These are phyloP conservation scores for Arenicola marina DNA, from an alignment of 2,888 invertebrate species.

Conservation along the genomic window DNA sequence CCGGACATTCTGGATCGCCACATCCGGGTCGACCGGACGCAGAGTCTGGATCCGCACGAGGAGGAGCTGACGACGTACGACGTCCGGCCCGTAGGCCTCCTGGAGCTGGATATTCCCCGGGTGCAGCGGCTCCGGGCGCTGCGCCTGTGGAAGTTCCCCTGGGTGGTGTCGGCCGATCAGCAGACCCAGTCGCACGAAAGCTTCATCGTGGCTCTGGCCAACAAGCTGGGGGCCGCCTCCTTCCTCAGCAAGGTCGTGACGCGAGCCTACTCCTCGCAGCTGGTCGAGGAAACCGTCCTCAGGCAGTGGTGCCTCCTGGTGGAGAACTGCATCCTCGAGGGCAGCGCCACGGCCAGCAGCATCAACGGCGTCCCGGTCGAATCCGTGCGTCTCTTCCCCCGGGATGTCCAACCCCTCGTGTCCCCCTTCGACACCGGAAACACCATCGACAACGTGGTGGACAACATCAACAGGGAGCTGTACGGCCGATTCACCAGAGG, in stretches of 20 bases:
- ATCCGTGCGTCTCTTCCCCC: conserved; percentile 30
- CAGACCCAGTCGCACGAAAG: conserved; percentile 33
- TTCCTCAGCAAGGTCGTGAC: conserved; percentile 33
- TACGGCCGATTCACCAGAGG: conserved; percentile 35
- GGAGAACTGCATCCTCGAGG: conserved; percentile 37
- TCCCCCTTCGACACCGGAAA: conserved; percentile 30
- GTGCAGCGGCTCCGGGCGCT: conserved; percentile 23
- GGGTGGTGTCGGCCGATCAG: conserved; percentile 37
- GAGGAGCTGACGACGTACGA: conserved; percentile 37
- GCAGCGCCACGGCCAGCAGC: conserved; percentile 27
- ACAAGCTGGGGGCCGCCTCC: conserved; percentile 34
- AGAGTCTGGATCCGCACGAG: conserved; percentile 26
- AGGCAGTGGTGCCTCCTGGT: conserved; percentile 35
- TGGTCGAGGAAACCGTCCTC: conserved; percentile 29
- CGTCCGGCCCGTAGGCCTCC: conserved; percentile 36
- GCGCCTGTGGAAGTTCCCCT: conserved; percentile 37
- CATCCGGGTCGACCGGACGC: conserved; percentile 34
- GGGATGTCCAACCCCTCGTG: conserved; percentile 32
- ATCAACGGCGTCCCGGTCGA: conserved; percentile 33
- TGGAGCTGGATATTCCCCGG: conserved; percentile 35
- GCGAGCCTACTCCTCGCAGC: conserved; percentile 27
- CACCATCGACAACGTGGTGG: conserved; percentile 35
- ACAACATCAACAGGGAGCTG: conserved; percentile 34
- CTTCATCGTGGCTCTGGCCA: conserved; percentile 32
- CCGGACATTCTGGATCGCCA: conserved; percentile 36